These are phyloP conservation scores for Onychomys arenicola DNA, from an alignment of 2,797 vertebrate genomes.

Conservation along the genomic window DNA sequence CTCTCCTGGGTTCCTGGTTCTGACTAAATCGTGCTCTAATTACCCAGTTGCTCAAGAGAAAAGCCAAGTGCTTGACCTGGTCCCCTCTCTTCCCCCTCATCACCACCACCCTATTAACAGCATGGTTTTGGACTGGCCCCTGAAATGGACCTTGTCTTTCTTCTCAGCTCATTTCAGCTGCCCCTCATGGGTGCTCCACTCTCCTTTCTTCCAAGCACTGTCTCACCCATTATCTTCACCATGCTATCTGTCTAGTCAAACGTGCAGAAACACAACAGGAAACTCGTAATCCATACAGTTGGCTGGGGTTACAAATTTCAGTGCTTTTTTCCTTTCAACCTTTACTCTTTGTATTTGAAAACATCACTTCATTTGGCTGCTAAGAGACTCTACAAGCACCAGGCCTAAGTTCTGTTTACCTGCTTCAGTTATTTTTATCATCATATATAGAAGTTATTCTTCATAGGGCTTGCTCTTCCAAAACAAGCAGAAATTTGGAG, in stretches of 20 bases:
- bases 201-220: background rate
- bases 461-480: background rate
- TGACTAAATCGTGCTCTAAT: background rate
- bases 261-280: background rate
- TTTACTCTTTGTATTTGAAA: background rate
- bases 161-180: background rate
- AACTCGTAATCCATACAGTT: background rate
- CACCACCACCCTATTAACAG: accelerated
- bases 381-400: background rate
- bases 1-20: background rate
- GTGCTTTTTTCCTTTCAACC: background rate
- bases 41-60: background rate
- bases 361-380: background rate
- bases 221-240: background rate
- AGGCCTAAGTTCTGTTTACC: background rate
- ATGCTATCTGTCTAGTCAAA: background rate
- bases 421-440: background rate
- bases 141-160: background rate
- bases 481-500: background rate
- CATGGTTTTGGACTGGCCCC: background rate
- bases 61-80: background rate
- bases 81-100: background rate
- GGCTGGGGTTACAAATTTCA: background rate
- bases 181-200: background rate
- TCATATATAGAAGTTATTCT: background rate